Conservation (phyloP, 2,797 vertebrate species). For the Parauchenoglanis ngamensis region DNA sequence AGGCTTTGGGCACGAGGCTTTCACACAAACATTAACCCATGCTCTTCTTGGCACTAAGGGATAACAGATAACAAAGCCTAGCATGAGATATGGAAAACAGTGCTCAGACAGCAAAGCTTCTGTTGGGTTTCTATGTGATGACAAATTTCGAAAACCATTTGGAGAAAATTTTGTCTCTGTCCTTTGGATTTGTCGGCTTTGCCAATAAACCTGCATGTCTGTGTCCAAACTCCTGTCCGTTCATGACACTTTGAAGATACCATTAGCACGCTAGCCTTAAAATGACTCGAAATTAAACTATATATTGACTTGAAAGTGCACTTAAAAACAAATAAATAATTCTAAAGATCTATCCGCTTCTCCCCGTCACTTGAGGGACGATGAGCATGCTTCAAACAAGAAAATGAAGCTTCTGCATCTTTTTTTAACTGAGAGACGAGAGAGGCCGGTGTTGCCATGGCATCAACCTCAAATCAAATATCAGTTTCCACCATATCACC, state of each 20-base stretch:
- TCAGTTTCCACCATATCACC: not conserved
- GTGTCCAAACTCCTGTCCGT: not conserved
- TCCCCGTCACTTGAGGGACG: not conserved
- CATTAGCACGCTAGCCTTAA: not conserved
- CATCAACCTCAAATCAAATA: not conserved
- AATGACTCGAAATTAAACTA: not conserved
- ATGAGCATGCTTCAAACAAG: not conserved
- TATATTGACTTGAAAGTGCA: not conserved
- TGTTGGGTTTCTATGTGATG: not conserved
- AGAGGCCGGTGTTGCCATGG: not conserved
- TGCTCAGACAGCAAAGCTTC: not conserved
- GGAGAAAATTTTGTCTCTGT: not conserved
- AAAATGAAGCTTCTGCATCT: not conserved
- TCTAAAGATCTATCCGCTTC: not conserved
- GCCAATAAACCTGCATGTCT: not conserved
- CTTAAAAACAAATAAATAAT: not conserved
- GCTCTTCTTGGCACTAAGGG: not conserved
- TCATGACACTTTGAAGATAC: not conserved
- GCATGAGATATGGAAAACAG: not conserved
- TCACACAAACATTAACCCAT: not conserved
- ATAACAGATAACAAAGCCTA: not conserved
- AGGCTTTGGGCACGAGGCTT: constrained; percentile 18
- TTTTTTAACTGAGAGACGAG: not conserved
- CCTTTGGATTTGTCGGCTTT: not conserved
- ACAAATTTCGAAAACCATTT: not conserved